Percentiles rank a stretch among this genome's conserved stretches.
Conservation (phyloP, 2,113 vertebrate genomes). For the Naja naja region DNA sequence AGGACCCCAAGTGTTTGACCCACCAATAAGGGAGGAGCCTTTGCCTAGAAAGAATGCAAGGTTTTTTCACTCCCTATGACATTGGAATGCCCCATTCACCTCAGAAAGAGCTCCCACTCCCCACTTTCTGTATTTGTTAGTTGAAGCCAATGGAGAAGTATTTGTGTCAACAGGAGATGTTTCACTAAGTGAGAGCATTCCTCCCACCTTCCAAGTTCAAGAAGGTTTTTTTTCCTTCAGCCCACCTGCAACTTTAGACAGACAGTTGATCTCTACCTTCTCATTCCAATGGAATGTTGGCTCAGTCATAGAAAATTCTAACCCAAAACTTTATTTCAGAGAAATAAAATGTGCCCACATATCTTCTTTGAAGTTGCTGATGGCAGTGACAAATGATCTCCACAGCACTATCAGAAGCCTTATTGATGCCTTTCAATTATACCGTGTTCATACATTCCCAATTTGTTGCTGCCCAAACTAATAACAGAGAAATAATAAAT, state of each 20-base stretch:
- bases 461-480: conserved; percentile 44
- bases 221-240: background rate
- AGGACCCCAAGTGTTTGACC: background rate
- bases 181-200: background rate
- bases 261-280: background rate
- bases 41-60: background rate
- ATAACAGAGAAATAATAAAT: conserved; percentile 33
- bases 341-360: background rate
- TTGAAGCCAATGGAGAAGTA: background rate
- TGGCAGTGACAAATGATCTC: conserved; percentile 9
- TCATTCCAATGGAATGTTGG: background rate
- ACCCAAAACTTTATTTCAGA: background rate
- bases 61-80: background rate
- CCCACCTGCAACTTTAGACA: background rate
- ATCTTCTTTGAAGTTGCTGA: background rate
- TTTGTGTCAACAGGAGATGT: background rate
- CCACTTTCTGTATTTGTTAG: background rate
- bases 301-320: background rate
- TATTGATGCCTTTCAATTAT: conserved; percentile 39
- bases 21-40: background rate
- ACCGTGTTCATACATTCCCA: conserved; percentile 42
- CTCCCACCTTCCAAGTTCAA: background rate
- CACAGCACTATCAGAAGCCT: conserved; percentile 8
- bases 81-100: background rate
- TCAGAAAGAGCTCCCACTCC: background rate